Percentiles rank a stretch among this genome's conserved stretches.
These are phyloP conservation scores for Bombus polaris DNA, from an alignment of 1,140 invertebrate genomes.

Conservation along the genomic window DNA sequence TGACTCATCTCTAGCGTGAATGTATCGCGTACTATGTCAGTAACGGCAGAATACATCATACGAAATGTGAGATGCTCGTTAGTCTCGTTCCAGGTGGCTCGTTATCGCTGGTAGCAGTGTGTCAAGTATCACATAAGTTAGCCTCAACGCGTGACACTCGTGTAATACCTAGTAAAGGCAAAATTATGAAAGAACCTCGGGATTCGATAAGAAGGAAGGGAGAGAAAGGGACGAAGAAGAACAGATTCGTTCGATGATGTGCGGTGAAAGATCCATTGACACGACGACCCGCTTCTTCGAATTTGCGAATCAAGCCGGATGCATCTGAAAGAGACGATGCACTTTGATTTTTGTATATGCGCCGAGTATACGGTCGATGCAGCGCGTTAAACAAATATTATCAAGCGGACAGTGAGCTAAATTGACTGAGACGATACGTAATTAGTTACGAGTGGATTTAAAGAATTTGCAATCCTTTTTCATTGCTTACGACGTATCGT, in stretches of 20 bases:
- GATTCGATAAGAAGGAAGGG: conserved; percentile 11
- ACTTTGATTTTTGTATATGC: not conserved
- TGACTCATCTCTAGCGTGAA: conserved; percentile 26
- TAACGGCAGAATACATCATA: conserved; percentile 54
- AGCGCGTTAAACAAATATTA: not conserved
- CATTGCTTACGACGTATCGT: not conserved
- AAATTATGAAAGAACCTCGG: conserved; percentile 59
- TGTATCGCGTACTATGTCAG: conserved; percentile 44
- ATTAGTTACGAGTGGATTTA: not conserved
- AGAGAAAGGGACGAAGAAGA: not conserved
- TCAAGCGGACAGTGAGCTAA: conserved; percentile 3
- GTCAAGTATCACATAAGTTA: conserved; percentile 74
- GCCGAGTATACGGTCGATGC: not conserved
- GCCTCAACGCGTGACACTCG: conserved; percentile 54
- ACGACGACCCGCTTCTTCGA: not conserved
- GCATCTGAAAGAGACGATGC: not conserved
- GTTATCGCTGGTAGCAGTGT: conserved; percentile 67
- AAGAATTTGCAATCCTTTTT: not conserved
- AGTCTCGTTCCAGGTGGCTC: conserved; percentile 72
- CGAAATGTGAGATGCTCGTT: conserved; percentile 72
- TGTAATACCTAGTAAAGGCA: conserved; percentile 53
- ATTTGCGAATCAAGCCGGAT: not conserved
- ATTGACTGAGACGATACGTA: not conserved
- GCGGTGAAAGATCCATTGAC: not conserved
- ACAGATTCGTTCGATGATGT: not conserved